Base-by-base conservation (phyloP, 2,113 vertebrate genomes). In the Rallus limicola region DNA sequence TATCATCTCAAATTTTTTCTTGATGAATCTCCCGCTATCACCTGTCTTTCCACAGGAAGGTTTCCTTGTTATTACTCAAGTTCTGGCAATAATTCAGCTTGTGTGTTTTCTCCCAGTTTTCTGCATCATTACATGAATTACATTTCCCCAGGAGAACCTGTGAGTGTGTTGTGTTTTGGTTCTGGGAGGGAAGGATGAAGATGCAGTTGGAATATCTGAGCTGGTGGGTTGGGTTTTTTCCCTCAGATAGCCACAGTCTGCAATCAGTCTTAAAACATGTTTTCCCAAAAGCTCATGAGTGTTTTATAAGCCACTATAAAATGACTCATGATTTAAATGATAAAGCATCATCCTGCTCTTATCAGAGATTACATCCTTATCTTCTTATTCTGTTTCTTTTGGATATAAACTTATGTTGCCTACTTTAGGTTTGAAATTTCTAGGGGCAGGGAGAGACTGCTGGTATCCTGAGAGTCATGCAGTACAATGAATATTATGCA, bases 51-150 rank as follows among this genome's bases (percentile, higher is more conserved):
- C 25, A 14, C 3, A 1, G 40, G 9, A 82, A 69, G 7, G 14
- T 58, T 82, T 53, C 24, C 4, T 76, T 55, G 21, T 79, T 56
- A 10, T 68, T 64, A 34, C 28, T 75, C 26, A 26, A 11, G 26
- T 79, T 90, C 53, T 85, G 38, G 17, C 28, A 79, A 48, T 72
- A 63, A 85, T 52, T 72, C 19, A 55, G 2, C 14, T 79, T 86
- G 16, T 34, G 23, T 34, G 86, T 74, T 74, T 77, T 20, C 19
- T 82, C 38, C 9, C 1, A 5, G 17, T 59, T 17, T 85, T 19
- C n/a, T 64, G n/a, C 24, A 85, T 21, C 8, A 42, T 82, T 90
- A 68, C 55, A 76, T 82, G 79, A 95, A 60, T 52, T 88, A 44
- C 9, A 7, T 24, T 42, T 68, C 28, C 65, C 24, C 28, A 38